phyloP scores from a whole-genome alignment of 2,113 vertebrate genomes.

The Trichomycterus rosablanca region DNA sequence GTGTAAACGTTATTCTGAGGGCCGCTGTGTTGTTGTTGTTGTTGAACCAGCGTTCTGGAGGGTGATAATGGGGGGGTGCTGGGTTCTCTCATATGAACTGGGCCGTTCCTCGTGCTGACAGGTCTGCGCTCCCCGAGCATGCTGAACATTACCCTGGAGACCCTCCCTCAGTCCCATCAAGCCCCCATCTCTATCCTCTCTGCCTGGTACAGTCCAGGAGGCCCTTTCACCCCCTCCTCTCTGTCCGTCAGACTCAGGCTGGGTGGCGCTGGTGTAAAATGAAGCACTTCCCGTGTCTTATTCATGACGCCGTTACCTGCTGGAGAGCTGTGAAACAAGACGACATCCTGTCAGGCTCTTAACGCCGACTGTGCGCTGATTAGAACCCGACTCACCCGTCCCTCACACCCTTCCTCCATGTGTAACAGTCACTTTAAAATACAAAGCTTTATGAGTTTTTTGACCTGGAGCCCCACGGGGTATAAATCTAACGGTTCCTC shows the following conservation, averaged over 20 bases:
- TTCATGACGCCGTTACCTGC: constrained; percentile 27
- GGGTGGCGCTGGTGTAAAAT: constrained; percentile 2
- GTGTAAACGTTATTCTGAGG: no score
- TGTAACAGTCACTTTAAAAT: constrained; percentile 25
- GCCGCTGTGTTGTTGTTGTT: no score
- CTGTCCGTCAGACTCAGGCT: neutral
- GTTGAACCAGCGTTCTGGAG: no score
- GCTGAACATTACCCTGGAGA: constrained; percentile 41
- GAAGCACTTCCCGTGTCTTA: constrained; percentile 27
- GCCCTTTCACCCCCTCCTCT: neutral
- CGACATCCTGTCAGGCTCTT: constrained; percentile 19
- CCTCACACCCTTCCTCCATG: neutral
- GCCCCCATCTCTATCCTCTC: constrained; percentile 34
- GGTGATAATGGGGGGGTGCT: constrained; percentile 43
- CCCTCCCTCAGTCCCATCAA: constrained; percentile 25
- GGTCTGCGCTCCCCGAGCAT: constrained; percentile 37
- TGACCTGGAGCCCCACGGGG: constrained; percentile 32
- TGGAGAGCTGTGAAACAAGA: constrained; percentile 9
- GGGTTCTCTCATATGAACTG: constrained; percentile 49
- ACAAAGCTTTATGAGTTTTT: constrained; percentile 33
- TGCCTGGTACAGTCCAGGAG: constrained; percentile 42
- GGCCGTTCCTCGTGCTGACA: constrained; percentile 50
- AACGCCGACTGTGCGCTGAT: neutral
- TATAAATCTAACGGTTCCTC: no score
- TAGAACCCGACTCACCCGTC: neutral